Percentiles rank a stretch among this genome's conserved stretches.
phyloP scores from a whole-genome alignment of 1,140 invertebrate genomes.

The Drosophila sucinea region DNA sequence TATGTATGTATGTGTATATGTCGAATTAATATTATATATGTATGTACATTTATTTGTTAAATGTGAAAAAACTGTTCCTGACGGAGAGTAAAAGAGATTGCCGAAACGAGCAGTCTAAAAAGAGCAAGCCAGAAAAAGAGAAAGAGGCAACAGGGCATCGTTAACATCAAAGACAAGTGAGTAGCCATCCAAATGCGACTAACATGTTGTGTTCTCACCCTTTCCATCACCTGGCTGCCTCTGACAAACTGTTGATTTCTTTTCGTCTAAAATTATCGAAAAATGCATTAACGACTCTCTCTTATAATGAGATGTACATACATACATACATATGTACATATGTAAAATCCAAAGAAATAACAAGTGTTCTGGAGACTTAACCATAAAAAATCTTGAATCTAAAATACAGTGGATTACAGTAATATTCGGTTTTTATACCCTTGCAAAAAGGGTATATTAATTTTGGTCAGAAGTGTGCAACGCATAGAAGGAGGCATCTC shows the following conservation, averaged over 20 bases:
- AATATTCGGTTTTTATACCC: no score
- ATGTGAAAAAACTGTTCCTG: background rate
- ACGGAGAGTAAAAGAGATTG: slow-evolving; percentile 2
- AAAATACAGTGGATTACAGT: no score
- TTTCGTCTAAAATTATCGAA: background rate
- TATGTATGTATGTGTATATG: background rate
- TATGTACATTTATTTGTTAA: background rate
- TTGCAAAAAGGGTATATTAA: no score
- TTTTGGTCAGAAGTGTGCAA: no score
- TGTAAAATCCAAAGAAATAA: no score
- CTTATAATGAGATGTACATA: background rate
- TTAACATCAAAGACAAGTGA: slow-evolving; percentile 7
- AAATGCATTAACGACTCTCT: background rate
- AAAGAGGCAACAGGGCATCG: background rate
- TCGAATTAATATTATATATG: background rate
- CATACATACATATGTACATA: background rate
- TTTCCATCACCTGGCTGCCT: background rate
- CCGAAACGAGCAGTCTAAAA: slow-evolving; percentile 18
- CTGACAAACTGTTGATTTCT: background rate
- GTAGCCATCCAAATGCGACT: background rate
- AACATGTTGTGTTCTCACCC: background rate
- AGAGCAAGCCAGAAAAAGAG: slow-evolving; percentile 7
- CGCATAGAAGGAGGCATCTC: no score
- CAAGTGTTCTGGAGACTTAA: no score
- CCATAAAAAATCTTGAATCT: no score